These are phyloP conservation scores for Drosophila cardini DNA, from an alignment of 1,140 invertebrate species.

Conservation along the genomic window DNA sequence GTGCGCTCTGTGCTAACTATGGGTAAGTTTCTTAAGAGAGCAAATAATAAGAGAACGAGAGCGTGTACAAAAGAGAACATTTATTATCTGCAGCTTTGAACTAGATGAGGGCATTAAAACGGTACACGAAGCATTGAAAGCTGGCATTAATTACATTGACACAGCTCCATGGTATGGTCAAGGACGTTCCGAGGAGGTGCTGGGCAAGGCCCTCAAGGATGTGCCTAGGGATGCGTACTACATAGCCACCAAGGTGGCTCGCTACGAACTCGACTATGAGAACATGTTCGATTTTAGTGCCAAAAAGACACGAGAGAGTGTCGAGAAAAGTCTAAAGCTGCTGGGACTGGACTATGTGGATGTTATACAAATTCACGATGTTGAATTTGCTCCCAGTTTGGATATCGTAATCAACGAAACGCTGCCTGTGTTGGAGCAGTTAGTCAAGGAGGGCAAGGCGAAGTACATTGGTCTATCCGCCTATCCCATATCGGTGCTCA, in stretches of 20 bases:
- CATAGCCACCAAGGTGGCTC: constrained; percentile 95
- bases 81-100: constrained; percentile 84
- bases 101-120: constrained; percentile 89
- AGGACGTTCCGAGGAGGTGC: constrained; percentile 91
- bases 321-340: constrained; percentile 91
- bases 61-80: neutral
- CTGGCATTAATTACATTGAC: constrained; percentile 97
- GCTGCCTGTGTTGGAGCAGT: constrained; percentile 90
- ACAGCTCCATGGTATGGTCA: constrained; percentile 96
- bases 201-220: constrained; percentile 92
- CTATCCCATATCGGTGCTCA: constrained; percentile 92
- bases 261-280: constrained; percentile 90
- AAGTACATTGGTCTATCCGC: constrained; percentile 94
- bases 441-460: constrained; percentile 91
- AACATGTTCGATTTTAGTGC: constrained; percentile 95
- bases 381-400: constrained; percentile 93
- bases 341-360: constrained; percentile 94
- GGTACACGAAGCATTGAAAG: constrained; percentile 89
- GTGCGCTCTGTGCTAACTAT: constrained; percentile 61
- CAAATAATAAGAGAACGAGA: neutral
- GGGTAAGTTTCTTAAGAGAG: constrained; percentile 38
- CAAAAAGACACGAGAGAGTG: constrained; percentile 89
- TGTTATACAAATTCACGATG: constrained; percentile 95
- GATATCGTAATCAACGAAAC: constrained; percentile 94
- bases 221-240: constrained; percentile 94